A percentile compares a stretch with the other conserved stretches of the same genome.
Conservation (phyloP, 2,113 vertebrate genomes). For the human (Homo sapiens) region DNA sequence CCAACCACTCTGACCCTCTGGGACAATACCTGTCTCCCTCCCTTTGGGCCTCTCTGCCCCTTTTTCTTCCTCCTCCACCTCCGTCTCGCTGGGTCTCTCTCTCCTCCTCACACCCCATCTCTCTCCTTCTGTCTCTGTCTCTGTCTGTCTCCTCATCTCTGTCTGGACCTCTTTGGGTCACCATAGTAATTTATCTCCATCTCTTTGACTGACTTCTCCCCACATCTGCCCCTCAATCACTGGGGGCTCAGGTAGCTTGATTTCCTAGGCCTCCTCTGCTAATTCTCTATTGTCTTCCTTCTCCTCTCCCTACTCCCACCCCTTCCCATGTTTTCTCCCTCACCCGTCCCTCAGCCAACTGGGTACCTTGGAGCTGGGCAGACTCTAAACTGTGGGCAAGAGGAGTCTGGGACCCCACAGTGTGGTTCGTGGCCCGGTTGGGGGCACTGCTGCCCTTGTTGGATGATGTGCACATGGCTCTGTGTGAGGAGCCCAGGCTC, state of each 20-base stretch:
- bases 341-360: not conserved
- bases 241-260: not conserved
- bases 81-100: not conserved
- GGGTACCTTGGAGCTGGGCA: not conserved
- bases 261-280: not conserved
- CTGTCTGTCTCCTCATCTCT: not conserved
- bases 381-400: not conserved
- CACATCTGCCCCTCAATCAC: fast-evolving
- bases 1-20: not conserved
- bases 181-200: not conserved
- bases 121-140: not conserved
- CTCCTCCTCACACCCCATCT: not conserved
- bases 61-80: not conserved
- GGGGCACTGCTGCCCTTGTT: not conserved
- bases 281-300: not conserved
- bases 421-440: not conserved
- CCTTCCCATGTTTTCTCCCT: not conserved
- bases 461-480: not conserved
- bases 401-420: not conserved
- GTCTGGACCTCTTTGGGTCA: not conserved
- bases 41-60: not conserved
- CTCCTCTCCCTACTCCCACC: no score
- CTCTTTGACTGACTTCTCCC: not conserved
- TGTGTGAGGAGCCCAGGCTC: not conserved
- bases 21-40: not conserved